Base-by-base conservation (phyloP, 2,888 invertebrate species). In the Notodonta ziczac region DNA sequence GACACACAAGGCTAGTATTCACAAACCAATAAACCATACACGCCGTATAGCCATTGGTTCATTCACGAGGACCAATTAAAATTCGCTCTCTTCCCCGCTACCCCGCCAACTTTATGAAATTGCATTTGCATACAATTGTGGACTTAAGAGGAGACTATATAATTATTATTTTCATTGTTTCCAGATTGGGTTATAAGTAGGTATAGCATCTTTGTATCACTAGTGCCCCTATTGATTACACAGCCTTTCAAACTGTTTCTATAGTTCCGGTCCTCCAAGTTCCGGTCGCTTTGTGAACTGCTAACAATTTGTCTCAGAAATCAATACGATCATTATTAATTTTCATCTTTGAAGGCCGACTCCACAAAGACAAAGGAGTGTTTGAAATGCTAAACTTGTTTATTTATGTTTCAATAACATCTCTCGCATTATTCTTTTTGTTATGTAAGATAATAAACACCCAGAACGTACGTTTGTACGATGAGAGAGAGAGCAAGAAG, bases 291-390 rank as follows among this genome's bases (percentile, higher is more conserved):
- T 70, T 69, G 42, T 51, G 68, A 70, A 67, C 65, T 66, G 61
- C 62, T 72, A 72, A 66, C 67, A 72, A 67, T 66, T 72, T 74
- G 46, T 60, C 65, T 60, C 60, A 57, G 68, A 61, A 74, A 72
- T 70, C 75, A 70, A 77, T 72, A 74, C 63, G 65, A 62, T 72
- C 75, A 70, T 74, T 72, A 77, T 66, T 67, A 74, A 74, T 67
- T 69, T 72, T 44, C 48, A 57, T 60, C 67, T 67, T 71, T 74
- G 67, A 68, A 57, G 35, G n/a, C 52, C 51, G 55, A 51, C 52
- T 62, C 54, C 32, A 57, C 60, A 59, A 58, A 64, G 57, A 56
- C 35, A 44, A 24, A 24, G 7, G 32, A 50, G 32, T 62, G 62
- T 76, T 73, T 73, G 67, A 69, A 73, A 76, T 68, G 66, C 50